Evolutionary conservation across 2,797 vertebrate genomes (phyloP).

Genomic region (Clarias platycephalus): DNA sequence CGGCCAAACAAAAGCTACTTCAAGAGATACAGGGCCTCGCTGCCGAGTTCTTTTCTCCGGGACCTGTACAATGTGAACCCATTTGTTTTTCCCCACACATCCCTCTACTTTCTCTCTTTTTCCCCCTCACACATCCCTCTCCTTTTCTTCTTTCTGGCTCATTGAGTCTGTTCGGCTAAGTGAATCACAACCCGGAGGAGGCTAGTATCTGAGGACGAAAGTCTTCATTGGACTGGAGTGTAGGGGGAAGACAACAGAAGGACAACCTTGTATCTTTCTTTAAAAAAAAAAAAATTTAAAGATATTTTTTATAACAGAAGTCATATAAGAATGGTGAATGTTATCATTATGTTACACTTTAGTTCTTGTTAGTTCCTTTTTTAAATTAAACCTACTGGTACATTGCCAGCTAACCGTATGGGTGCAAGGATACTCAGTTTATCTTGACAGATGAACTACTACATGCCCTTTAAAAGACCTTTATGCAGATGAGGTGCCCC

Average conservation of each 20-base stretch:
- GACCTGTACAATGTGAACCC: slow-evolving; percentile 76
- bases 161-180: slow-evolving; percentile 80
- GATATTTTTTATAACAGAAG: not conserved
- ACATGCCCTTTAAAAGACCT: not conserved
- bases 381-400: not conserved
- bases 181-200: slow-evolving; percentile 72
- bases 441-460: not conserved
- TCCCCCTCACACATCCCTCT: slow-evolving; percentile 67
- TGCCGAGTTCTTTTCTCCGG: slow-evolving; percentile 77
- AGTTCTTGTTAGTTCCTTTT: not conserved
- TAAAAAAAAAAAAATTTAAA: not conserved
- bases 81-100: slow-evolving; percentile 73
- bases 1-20: slow-evolving; percentile 88
- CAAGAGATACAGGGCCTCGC: slow-evolving; percentile 83
- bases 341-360: not conserved
- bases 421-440: not conserved
- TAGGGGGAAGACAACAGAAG: slow-evolving; percentile 57
- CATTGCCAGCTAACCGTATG: not conserved
- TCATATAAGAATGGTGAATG: not conserved
- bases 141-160: slow-evolving; percentile 80
- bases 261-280: slow-evolving; percentile 47
- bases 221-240: slow-evolving; percentile 59
- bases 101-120: slow-evolving; percentile 65
- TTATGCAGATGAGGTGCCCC: not conserved
- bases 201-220: slow-evolving; percentile 63